phyloP scores from a whole-genome alignment of 2,113 vertebrate species.

The Centropristis striata region DNA sequence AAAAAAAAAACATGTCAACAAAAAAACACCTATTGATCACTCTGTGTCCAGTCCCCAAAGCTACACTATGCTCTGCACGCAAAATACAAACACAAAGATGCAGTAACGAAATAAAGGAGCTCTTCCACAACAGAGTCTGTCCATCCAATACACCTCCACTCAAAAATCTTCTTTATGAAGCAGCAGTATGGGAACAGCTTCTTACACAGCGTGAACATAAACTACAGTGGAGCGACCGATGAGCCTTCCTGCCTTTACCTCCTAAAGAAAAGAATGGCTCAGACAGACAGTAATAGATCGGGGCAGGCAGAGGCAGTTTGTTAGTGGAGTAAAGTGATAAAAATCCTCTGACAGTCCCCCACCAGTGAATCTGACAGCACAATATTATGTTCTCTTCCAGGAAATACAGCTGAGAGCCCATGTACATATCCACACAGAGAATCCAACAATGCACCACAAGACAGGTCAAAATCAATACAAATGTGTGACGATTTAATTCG shows the following conservation, averaged over 20 bases:
- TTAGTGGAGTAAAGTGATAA: neutral
- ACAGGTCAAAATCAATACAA: too few species aligned
- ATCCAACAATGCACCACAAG: too few species aligned
- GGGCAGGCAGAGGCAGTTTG: neutral
- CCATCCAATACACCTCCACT: neutral
- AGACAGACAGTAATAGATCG: neutral
- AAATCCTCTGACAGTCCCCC: constrained; percentile 3
- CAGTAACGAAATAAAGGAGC: neutral
- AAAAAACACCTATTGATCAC: constrained; percentile 1
- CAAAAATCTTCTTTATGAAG: neutral
- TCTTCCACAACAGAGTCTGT: neutral
- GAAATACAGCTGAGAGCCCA: neutral
- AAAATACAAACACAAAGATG: neutral
- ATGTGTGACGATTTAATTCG: too few species aligned
- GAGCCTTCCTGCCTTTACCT: neutral
- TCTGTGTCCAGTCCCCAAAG: neutral
- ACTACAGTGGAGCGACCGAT: neutral
- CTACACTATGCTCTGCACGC: neutral
- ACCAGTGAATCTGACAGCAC: constrained; percentile 7
- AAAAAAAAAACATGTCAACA: too few species aligned
- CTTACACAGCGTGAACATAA: neutral
- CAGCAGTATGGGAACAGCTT: neutral
- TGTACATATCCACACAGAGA: neutral
- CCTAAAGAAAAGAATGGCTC: neutral
- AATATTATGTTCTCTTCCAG: constrained; percentile 20